Conservation (phyloP, 2,113 vertebrate species). For the Chiloscyllium plagiosum region DNA sequence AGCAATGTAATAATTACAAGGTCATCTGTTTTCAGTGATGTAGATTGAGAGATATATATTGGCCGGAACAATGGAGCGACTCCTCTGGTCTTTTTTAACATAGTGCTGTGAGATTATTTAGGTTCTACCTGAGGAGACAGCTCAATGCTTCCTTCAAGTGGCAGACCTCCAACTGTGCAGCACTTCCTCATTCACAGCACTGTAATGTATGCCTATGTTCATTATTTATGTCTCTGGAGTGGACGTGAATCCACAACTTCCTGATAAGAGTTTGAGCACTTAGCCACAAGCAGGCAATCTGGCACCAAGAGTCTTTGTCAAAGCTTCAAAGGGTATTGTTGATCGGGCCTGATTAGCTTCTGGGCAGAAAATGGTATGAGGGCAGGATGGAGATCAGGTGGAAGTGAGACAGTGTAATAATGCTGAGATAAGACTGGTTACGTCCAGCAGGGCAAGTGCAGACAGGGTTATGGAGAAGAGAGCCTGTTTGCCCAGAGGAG, state of each 20-base stretch:
- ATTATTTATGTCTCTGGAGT: neutral
- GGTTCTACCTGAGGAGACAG: neutral
- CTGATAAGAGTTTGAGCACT: neutral
- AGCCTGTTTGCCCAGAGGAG: neutral
- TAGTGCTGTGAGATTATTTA: neutral
- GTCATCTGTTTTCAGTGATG: neutral
- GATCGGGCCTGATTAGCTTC: neutral
- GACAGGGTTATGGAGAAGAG: neutral
- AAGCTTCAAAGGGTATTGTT: neutral
- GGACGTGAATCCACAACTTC: neutral
- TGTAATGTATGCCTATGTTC: neutral
- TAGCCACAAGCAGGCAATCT: neutral
- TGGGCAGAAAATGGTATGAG: neutral
- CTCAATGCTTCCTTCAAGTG: neutral
- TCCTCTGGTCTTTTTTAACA: neutral
- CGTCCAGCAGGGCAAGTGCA: neutral
- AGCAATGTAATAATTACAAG: neutral
- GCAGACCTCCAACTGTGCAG: neutral
- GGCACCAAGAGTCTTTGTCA: neutral
- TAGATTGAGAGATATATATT: neutral
- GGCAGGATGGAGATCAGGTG: neutral
- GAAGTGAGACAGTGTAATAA: too few relatives aligned
- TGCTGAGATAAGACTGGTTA: neutral
- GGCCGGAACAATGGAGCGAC: neutral
- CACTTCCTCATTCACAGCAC: neutral